Base-by-base conservation (phyloP, 2,797 vertebrate genomes). In the Neoniphon sammara region DNA sequence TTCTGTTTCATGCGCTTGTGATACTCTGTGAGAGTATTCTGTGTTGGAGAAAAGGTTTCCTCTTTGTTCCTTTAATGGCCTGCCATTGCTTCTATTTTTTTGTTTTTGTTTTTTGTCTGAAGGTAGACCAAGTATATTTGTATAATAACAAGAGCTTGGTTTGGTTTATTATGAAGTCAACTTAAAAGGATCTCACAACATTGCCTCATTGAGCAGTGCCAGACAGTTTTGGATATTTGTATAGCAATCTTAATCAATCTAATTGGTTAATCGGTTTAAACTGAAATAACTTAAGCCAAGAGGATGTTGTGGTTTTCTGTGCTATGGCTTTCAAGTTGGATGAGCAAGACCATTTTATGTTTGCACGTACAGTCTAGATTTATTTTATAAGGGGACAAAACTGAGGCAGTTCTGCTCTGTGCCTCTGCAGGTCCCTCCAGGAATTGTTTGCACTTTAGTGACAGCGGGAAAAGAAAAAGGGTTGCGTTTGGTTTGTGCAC, bases 401-500 rank as follows among this genome's bases (percentile, higher is more conserved):
- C 15, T 47, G 23, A 67, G 56, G 59, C 14, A 20, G 17, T 76
- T 86, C 57, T 80, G 27, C 17, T 54, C 27, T 70, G 58, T 57
- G 7, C 75, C n/a, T 80, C 75, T 86, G 71, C 68, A 17, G 53
- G 73, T 84, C 70, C 64, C 76, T 84, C 63, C 18, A 60, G 72
- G 47, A 82, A 70, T 83, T 73, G n/a, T 89, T 89, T 90, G 91
- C 92, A 93, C 91, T 93, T 92, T 92, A 91, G 66, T 70, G 77
- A 80, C 72, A 70, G 47, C 64, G 58, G 71, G 52, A 63, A 55
- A 70, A 73, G 47, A 68, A 49, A 79, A 77, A 68, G 15, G 36
- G 58, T 77, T 54, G n/a, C 1, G 4, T 72, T 52, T 58, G 62
- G 50, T 80, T 80, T 72, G 46, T 64, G 65, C 82, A 65, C 70